phyloP scores from a whole-genome alignment of 2,113 vertebrate species.

The Chiloscyllium plagiosum region DNA sequence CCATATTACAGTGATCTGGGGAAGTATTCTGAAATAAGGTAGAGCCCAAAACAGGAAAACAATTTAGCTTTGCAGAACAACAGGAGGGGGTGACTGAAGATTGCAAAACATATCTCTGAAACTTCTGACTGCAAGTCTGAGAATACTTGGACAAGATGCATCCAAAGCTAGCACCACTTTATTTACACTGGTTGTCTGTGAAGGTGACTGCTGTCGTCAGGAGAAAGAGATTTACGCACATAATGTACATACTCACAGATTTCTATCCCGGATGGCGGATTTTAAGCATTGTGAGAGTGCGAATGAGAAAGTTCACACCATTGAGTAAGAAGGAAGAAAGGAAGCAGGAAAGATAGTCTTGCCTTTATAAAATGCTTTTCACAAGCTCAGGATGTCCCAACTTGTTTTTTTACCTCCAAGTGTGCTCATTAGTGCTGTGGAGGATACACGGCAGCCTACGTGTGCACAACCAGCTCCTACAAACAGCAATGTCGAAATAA shows the following conservation, averaged over 20 bases:
- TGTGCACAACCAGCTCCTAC: not conserved
- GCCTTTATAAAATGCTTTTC: not conserved
- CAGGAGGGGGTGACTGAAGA: not conserved
- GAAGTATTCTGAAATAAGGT: not conserved
- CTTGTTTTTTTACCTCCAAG: not conserved
- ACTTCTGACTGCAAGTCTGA: not conserved
- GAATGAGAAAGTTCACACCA: conserved; percentile 25
- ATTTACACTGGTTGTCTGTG: not conserved
- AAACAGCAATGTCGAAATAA: not conserved
- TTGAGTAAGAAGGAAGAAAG: not conserved
- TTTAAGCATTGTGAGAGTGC: not conserved
- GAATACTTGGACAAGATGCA: not conserved
- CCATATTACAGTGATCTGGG: not conserved
- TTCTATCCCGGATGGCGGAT: not conserved
- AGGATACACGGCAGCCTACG: not conserved
- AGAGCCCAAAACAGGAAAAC: not conserved
- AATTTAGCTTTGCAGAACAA: not conserved
- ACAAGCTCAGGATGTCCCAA: not conserved
- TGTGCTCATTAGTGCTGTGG: not conserved
- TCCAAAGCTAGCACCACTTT: not conserved
- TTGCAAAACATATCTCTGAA: not conserved
- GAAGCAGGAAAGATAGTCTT: not conserved
- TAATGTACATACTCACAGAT: not conserved
- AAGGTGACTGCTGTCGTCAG: not conserved
- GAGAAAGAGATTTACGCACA: not conserved